phyloP scores from a whole-genome alignment of 2,797 vertebrate species.

The Gadopsis bispinosus region DNA sequence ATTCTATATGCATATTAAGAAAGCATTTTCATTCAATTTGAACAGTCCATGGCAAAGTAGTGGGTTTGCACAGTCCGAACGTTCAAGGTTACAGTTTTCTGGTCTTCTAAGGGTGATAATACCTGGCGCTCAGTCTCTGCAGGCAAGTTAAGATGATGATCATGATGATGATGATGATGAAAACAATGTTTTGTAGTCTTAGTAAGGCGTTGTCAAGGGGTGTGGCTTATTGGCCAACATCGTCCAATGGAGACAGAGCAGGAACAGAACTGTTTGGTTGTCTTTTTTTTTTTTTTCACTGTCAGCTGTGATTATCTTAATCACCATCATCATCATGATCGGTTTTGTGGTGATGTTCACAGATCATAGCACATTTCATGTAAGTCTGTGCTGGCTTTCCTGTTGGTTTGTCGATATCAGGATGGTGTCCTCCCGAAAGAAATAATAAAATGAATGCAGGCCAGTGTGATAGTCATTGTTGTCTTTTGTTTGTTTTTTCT shows the following conservation, averaged over 20 bases:
- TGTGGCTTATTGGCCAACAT: constrained; percentile 56
- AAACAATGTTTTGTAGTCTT: constrained; percentile 76
- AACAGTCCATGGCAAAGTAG: constrained; percentile 87
- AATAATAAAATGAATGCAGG: constrained; percentile 55
- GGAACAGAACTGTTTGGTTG: constrained; percentile 54
- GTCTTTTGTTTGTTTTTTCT: constrained; percentile 52
- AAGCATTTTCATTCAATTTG: constrained; percentile 86
- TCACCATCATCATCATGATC: constrained; percentile 71
- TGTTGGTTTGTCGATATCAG: constrained; percentile 80
- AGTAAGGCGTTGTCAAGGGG: constrained; percentile 78
- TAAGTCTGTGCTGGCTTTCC: constrained; percentile 89
- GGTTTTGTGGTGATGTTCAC: constrained; percentile 50
- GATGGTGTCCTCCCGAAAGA: constrained; percentile 43
- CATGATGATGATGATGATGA: constrained; percentile 60
- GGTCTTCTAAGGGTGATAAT: constrained; percentile 84
- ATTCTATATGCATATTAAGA: constrained; percentile 81
- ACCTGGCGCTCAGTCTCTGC: constrained; percentile 90
- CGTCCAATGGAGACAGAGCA: constrained; percentile 64
- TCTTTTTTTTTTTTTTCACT: constrained; percentile 47
- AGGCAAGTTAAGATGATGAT: constrained; percentile 84
- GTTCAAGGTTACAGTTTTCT: constrained; percentile 88
- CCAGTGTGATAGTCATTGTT: constrained; percentile 62
- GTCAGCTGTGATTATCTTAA: constrained; percentile 67
- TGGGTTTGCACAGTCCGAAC: constrained; percentile 81
- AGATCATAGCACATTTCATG: constrained; percentile 74